Percentiles rank a stretch among this genome's conserved stretches.
Conservation (phyloP, 2,888 invertebrate species). For the Microctonus hyperodae region DNA sequence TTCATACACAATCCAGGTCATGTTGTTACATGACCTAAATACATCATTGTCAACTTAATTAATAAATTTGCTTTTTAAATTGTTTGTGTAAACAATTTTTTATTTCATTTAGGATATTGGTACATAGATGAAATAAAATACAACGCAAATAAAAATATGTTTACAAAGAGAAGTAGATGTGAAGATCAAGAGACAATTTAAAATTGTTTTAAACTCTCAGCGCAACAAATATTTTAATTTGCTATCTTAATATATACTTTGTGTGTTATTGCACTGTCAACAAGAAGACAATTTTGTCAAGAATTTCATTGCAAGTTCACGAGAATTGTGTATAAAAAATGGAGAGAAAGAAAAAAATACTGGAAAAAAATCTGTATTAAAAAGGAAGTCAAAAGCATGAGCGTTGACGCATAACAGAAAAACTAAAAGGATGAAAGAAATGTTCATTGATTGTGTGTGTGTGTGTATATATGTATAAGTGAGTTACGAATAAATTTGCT, state of each 20-base stretch:
- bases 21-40: conserved; percentile 22
- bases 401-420: conserved; percentile 7
- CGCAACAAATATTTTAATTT: conserved; percentile 26
- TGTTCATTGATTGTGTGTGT: conserved; percentile 33
- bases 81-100: conserved; percentile 21
- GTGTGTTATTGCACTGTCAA: conserved; percentile 10
- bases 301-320: conserved; percentile 9
- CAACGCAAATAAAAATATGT: neutral
- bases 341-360: neutral
- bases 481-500: conserved; percentile 39
- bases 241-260: neutral
- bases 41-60: conserved; percentile 22
- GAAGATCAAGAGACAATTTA: neutral
- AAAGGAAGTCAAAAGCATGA: neutral
- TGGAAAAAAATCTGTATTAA: neutral
- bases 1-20: neutral
- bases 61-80: conserved; percentile 14
- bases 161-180: conserved; percentile 21
- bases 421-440: conserved; percentile 28
- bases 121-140: neutral
- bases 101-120: neutral
- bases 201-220: neutral
- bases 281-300: neutral
- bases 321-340: neutral
- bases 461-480: conserved; percentile 8